Evolutionary conservation across 2,888 invertebrate genomes (phyloP).

Genomic region (Oegoconia quadripuncta): DNA sequence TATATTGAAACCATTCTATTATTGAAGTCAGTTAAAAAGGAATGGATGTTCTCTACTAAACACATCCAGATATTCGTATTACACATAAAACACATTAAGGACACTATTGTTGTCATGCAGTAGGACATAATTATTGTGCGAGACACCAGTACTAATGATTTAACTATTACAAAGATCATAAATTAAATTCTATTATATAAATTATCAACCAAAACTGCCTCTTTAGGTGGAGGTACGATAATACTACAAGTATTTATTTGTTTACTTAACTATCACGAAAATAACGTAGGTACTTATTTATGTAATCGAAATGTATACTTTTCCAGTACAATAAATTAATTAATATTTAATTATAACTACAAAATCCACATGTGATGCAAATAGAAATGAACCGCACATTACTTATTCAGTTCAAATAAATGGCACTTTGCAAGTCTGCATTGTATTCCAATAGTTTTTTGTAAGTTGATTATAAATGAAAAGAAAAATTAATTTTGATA

Average conservation of each 20-base stretch:
- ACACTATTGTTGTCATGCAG: slow-evolving; percentile 57
- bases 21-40: no score
- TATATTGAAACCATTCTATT: no score
- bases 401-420: slow-evolving; percentile 43
- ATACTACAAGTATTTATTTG: slow-evolving; percentile 52
- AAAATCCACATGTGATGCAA: slow-evolving; percentile 55
- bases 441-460: slow-evolving; percentile 59
- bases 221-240: slow-evolving; percentile 50
- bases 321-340: slow-evolving; percentile 58
- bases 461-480: slow-evolving; percentile 40
- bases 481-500: slow-evolving; percentile 69
- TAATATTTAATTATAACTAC: slow-evolving; percentile 50
- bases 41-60: not conserved
- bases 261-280: slow-evolving; percentile 74
- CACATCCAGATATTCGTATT: slow-evolving; percentile 1
- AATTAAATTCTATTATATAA: slow-evolving; percentile 36
- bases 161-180: slow-evolving; percentile 26
- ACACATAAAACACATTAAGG: slow-evolving; percentile 19
- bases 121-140: slow-evolving; percentile 37
- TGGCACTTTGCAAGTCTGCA: slow-evolving; percentile 74
- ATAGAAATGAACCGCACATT: slow-evolving; percentile 23
- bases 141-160: slow-evolving; percentile 49
- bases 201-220: slow-evolving; percentile 62
- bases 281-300: slow-evolving; percentile 68
- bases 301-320: slow-evolving; percentile 63